A percentile compares a stretch with the other conserved stretches of the same genome.
These are phyloP conservation scores for Coccyzus lansbergi DNA, from an alignment of 2,797 vertebrate genomes.

Conservation along the genomic window DNA sequence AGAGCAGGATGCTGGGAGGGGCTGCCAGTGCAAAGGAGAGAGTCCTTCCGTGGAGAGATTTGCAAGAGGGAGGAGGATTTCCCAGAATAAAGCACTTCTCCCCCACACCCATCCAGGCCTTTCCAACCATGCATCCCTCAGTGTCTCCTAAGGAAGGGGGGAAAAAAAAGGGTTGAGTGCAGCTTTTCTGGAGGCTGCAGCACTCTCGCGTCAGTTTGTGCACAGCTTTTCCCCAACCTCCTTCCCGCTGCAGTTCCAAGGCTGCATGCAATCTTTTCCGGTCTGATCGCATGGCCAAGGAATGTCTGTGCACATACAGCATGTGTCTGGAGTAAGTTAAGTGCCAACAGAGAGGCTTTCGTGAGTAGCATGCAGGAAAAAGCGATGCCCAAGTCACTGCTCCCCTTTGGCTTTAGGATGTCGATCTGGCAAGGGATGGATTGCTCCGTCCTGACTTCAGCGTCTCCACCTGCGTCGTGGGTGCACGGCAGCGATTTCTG, in stretches of 20 bases:
- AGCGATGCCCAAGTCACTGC: neutral
- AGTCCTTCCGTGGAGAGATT: neutral
- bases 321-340: neutral
- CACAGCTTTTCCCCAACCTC: conserved; percentile 3
- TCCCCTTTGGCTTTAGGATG: neutral
- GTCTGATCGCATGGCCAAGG: conserved; percentile 39
- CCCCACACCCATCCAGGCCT: neutral
- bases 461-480: rapidly evolving
- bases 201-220: neutral
- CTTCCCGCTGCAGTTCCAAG: neutral
- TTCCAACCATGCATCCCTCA: neutral
- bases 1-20: neutral
- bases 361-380: neutral
- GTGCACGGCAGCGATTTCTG: neutral
- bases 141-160: too few species aligned
- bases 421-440: rapidly evolving
- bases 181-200: conserved; percentile 60
- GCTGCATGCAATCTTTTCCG: conserved; percentile 21
- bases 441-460: neutral
- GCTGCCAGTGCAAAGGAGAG: rapidly evolving
- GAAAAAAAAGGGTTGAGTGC: neutral
- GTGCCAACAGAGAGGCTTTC: neutral
- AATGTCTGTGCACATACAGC: neutral
- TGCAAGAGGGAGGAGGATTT: neutral
- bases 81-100: neutral